Evolutionary conservation across 2,797 vertebrate species (phyloP), one percentile per base, ranked within the genome.

Genomic region (Eulemur albifrons): DNA sequence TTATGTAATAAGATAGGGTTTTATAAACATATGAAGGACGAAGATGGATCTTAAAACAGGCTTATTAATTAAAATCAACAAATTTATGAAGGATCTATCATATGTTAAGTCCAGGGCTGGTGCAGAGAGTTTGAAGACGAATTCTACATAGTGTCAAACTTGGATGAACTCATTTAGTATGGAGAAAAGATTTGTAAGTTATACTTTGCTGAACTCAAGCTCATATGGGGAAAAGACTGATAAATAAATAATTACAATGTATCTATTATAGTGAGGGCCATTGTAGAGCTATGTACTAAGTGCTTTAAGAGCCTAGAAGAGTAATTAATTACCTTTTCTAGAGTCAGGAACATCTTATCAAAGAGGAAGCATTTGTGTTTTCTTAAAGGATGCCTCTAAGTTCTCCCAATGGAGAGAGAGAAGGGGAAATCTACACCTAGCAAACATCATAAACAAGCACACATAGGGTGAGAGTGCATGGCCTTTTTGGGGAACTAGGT

Each of bases 321-420:
- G 32, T 35, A 69, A 81, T 88, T 59, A 30, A 63, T 77, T 82
- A 35, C 77, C 13, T 45, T 43, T 93, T 72, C 69, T 80, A 40
- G 77, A 17, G 23, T 59, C 35, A 45, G 82, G 45, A 72, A 77
- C 65, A 76, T 86, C 61, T 52, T 54, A 35, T 50, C 27, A 75
- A 69, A 54, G 25, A 89, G 45, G 88, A 75, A 94, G 67, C 80
- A 73, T 72, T 67, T 93, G 52, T 84, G 21, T 40, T 94, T 94
- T 90, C 59, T 92, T 75, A 72, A 94, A 89, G 69, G 72, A 70
- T 92, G 75, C 32, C 65, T 84, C 63, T 86, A 59, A 80, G 32
- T 57, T 45, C 43, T 90, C 72, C 52, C 54, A 73, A 13, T 15
- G 61, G 57, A 35, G 13, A 59, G 40, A 83, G 5, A 10, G 57